These are phyloP conservation scores for Cyrtorhinus lividipennis DNA, from an alignment of 1,140 invertebrate genomes.

Conservation along the genomic window DNA sequence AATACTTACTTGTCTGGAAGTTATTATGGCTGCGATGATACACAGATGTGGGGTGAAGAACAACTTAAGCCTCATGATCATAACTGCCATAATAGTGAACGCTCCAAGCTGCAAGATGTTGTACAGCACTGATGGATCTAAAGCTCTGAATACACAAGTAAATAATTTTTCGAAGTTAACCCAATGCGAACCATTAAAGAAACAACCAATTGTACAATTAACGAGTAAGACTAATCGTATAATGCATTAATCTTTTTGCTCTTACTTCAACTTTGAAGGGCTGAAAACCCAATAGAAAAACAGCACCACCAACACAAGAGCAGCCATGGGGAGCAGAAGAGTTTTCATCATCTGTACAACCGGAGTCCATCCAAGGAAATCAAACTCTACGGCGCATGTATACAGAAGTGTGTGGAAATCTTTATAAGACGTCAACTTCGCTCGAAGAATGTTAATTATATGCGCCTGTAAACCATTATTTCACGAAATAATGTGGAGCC, in stretches of 20 bases:
- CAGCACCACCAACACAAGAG: slow-evolving; percentile 22
- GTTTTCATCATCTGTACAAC: slow-evolving; percentile 28
- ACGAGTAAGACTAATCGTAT: too few species aligned
- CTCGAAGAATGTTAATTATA: slow-evolving; percentile 56
- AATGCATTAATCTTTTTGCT: too few species aligned
- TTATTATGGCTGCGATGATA: slow-evolving; percentile 45
- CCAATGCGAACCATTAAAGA: too few species aligned
- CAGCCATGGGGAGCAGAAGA: slow-evolving; percentile 39
- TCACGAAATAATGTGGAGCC: neutral
- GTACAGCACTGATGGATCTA: slow-evolving; percentile 51
- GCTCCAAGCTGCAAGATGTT: slow-evolving; percentile 49
- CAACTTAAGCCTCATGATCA: slow-evolving; percentile 73
- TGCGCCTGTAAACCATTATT: slow-evolving; percentile 41
- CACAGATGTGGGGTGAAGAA: slow-evolving; percentile 72
- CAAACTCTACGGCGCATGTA: slow-evolving; percentile 69
- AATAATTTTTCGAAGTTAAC: too few species aligned
- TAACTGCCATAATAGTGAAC: slow-evolving; percentile 54
- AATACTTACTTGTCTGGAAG: slow-evolving; percentile 36
- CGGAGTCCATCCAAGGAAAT: slow-evolving; percentile 45
- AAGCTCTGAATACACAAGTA: slow-evolving; percentile 23
- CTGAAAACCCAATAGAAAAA: slow-evolving; percentile 10
- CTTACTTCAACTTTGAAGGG: slow-evolving; percentile 14
- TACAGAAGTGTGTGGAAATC: slow-evolving; percentile 73
- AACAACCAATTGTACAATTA: too few species aligned
- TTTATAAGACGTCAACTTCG: slow-evolving; percentile 58